Base-by-base conservation (phyloP, 2,888 invertebrate species). In the Dryobota labecula region DNA sequence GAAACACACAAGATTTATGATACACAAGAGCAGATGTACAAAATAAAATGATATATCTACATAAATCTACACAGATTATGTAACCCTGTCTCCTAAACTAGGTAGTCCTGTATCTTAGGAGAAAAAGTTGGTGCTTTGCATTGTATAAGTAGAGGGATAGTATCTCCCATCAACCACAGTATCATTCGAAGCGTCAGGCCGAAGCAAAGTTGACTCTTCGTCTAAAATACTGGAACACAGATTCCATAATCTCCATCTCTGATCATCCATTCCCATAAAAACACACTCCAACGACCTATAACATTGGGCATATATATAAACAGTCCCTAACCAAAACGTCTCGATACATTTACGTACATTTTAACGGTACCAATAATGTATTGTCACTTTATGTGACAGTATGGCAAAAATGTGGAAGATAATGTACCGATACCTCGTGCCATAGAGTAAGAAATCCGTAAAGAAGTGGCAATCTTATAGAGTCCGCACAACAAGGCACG, bases 291-390 rank as follows among this genome's bases (percentile, higher is more conserved):
- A 77, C 45, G 58, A 73, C 67, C 51, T 43, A 54, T 27, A 68
- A 43, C 56, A 24, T 36, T n/a, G 18, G 43, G 9, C 30, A 49
- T 36, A 56, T 30, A 73, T 57, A 64, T 69, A 70, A 60, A 77
- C 58, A 74, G 51, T 18, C 61, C 68, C 58, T 67, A 75, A 74
- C 58, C 49, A 67, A 74, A 74, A 73, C 57, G 75, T 77, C 80
- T 53, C 73, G 64, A 83, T 70, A 82, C 80, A 74, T 82, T 80
- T 80, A 69, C 76, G 70, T 71, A 70, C 41, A 72, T 84, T 82
- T 83, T 80, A 84, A 85, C 76, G 70, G 69, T 45, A 60, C 68
- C 85, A 82, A 85, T 84, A 84, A 82, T 76, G 83, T 85, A 84
- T 78, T 71, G 76, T 74, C 81, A 76, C 77, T 85, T 85, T 85